These are phyloP conservation scores for Phrynosoma platyrhinos DNA, from an alignment of 2,113 vertebrate species.

Conservation along the genomic window DNA sequence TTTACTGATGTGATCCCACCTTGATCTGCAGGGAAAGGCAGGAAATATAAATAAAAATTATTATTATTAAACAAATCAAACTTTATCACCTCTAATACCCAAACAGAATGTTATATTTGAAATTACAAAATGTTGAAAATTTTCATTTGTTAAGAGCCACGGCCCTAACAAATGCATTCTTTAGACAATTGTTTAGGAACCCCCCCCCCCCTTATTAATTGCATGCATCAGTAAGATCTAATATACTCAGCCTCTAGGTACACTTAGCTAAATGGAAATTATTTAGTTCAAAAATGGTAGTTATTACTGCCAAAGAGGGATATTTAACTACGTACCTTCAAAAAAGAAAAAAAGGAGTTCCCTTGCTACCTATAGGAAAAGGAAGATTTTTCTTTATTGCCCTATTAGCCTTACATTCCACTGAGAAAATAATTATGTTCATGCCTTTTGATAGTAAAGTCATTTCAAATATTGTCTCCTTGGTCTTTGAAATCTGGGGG, in stretches of 20 bases:
- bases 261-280: constrained; percentile 16
- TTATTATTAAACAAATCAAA: no score
- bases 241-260: constrained; percentile 10
- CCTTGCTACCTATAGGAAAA: constrained; percentile 43
- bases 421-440: constrained; percentile 41
- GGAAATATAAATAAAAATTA: no score
- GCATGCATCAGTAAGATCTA: constrained; percentile 14
- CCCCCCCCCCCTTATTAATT: neutral
- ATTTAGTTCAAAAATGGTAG: neutral
- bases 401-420: constrained; percentile 47
- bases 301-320: constrained; percentile 17
- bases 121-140: no score
- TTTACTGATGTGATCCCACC: no score
- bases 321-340: neutral
- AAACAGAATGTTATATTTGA: no score
- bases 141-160: no score
- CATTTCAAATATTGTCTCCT: constrained; percentile 46
- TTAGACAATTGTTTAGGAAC: no score
- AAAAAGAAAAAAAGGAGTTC: constrained; percentile 20
- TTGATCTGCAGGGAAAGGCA: no score
- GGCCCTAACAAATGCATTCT: no score
- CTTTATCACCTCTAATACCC: no score
- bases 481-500: constrained; percentile 50
- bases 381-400: constrained; percentile 49
- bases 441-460: constrained; percentile 37